These are phyloP conservation scores for Caenorhabditis auriculariae DNA, from an alignment of 2,888 invertebrate genomes.

Conservation along the genomic window DNA sequence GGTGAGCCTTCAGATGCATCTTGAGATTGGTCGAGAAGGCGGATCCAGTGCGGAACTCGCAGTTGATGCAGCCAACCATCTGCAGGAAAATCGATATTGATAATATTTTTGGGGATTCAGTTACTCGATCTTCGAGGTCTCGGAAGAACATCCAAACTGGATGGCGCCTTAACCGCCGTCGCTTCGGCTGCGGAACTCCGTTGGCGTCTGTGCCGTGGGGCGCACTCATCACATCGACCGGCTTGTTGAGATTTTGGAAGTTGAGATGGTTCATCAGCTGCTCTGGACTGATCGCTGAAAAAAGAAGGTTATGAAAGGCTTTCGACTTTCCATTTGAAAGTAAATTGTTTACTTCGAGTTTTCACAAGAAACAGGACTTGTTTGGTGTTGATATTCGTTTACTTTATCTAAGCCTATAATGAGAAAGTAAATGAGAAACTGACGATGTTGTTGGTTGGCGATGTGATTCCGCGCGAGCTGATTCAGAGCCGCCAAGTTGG, in stretches of 20 bases:
- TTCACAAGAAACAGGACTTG: too few relatives aligned
- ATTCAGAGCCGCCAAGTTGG: slow-evolving; percentile 39
- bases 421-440: too few relatives aligned
- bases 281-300: slow-evolving; percentile 15
- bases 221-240: slow-evolving; percentile 14
- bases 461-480: slow-evolving; percentile 32
- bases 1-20: slow-evolving; percentile 58
- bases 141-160: slow-evolving; percentile 59
- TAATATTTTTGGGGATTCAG: too few relatives aligned
- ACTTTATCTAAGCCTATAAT: too few relatives aligned
- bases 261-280: slow-evolving; percentile 33
- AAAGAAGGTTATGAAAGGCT: not conserved
- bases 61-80: slow-evolving; percentile 57
- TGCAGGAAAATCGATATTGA: slow-evolving; percentile 10
- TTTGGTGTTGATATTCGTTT: too few relatives aligned
- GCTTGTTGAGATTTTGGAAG: slow-evolving; percentile 32
- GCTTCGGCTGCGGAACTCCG: slow-evolving; percentile 48
- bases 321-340: too few relatives aligned
- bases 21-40: slow-evolving; percentile 58
- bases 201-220: slow-evolving; percentile 44
- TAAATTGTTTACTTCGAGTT: too few relatives aligned
- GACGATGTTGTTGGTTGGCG: slow-evolving; percentile 12
- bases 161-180: slow-evolving; percentile 51
- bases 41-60: slow-evolving; percentile 54
- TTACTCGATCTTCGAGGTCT: slow-evolving; percentile 55